These are phyloP conservation scores for Tautogolabrus adspersus DNA, from an alignment of 2,113 vertebrate genomes.

Conservation along the genomic window DNA sequence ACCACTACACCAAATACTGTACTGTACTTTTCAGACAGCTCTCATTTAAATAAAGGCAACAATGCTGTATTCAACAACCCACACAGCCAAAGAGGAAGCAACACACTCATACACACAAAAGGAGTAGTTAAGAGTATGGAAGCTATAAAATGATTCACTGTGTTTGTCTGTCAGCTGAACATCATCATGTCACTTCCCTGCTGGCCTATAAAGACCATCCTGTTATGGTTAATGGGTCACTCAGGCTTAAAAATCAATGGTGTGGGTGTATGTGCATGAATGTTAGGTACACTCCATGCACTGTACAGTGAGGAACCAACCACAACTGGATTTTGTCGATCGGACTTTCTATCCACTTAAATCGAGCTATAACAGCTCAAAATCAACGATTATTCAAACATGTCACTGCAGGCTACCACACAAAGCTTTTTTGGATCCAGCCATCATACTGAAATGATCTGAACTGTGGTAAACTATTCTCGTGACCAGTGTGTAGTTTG, in stretches of 20 bases:
- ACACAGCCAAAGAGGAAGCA: slow-evolving; percentile 26
- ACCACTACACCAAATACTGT: slow-evolving; percentile 8
- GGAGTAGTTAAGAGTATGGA: neutral
- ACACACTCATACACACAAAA: slow-evolving; percentile 8
- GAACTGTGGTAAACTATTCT: neutral
- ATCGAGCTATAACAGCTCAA: neutral
- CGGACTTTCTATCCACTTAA: too few relatives aligned
- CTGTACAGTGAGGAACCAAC: neutral
- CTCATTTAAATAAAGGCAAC: slow-evolving; percentile 43
- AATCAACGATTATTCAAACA: too few relatives aligned
- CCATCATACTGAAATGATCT: neutral
- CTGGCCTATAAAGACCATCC: neutral
- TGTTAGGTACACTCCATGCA: neutral
- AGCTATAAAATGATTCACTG: neutral
- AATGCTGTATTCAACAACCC: slow-evolving; percentile 19
- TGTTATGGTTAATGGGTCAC: neutral
- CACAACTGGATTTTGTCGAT: slow-evolving; percentile 7
- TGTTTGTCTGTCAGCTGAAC: neutral
- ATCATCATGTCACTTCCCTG: slow-evolving; percentile 7
- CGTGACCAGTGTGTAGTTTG: too few relatives aligned
- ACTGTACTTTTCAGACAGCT: neutral
- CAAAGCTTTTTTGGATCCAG: too few relatives aligned
- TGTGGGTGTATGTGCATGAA: neutral
- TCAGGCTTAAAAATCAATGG: neutral
- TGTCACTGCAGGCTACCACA: too few relatives aligned